Base-by-base conservation (phyloP, 2,888 invertebrate genomes). In the Therioaphis trifolii region DNA sequence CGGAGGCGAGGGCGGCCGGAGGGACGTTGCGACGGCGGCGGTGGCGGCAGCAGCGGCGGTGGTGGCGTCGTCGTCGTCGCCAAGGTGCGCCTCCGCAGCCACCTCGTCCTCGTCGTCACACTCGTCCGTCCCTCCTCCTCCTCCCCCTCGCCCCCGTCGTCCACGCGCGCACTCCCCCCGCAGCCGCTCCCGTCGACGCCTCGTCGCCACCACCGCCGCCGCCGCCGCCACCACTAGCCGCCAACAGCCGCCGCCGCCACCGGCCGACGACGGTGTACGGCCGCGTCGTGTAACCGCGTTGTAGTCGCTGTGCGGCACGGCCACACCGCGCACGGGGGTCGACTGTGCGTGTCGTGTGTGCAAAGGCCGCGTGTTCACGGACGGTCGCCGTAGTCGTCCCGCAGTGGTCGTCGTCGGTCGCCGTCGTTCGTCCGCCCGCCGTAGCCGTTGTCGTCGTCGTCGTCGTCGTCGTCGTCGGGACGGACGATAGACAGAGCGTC, bases 291-390 rank as follows among this genome's bases (percentile, higher is more conserved):
- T 69, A 43, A 55, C 79, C 71, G 79, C 79, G 69, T 78, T 58
- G 66, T 71, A 80, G 80, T 74, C 82, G 82, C 63, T 72, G 72
- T 63, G 82, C 82, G 82, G 82, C 82, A 74, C 72, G 68, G 79
- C 79, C 79, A 79, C 69, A 74, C 72, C 71, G 72, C 63, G 72
- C 82, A 63, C 80, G 49, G 35, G 29, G 72, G 40, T 43, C 61
- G 46, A 43, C 15, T 63, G 5, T 27, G 29, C 18, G 27, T 49
- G 2, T 12, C 52, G 49, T 35, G 14, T 24, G 29, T 15, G n/a
- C n/a, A n/a, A n/a, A n/a, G n/a, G n/a, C 49, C 11, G 55, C 27
- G 27, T 7, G 35, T 35, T 35, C n/a, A 35, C 35, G 35, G 35
- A 35, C 35, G 35, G 7, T 35, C 7, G 35, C 35, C 35, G 4